phyloP scores from a whole-genome alignment of 2,113 vertebrate species.

The Sialia sialis region DNA sequence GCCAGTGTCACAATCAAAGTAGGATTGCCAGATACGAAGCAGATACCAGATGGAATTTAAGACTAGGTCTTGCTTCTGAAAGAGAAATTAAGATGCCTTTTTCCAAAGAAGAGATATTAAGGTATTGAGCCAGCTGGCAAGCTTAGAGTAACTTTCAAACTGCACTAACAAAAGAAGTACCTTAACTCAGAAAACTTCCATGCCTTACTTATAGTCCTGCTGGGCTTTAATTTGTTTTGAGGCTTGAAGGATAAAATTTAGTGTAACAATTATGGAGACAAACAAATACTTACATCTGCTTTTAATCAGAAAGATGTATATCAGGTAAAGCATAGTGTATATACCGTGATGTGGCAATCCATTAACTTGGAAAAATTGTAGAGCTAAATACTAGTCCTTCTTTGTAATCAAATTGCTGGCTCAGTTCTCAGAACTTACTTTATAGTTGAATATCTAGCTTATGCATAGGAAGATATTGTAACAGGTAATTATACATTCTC shows the following conservation, averaged over 20 bases:
- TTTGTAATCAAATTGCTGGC: not conserved
- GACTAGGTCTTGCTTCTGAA: conserved; percentile 6
- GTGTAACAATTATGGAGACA: not conserved
- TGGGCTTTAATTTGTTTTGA: not conserved
- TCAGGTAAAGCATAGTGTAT: not conserved
- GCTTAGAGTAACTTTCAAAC: not conserved
- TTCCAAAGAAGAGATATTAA: not conserved
- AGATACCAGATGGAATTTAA: not conserved
- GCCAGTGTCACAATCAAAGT: not conserved
- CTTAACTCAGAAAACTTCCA: not conserved
- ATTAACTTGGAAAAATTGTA: not conserved
- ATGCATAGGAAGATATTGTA: not conserved
- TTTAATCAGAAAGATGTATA: not conserved
- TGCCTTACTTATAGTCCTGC: not conserved
- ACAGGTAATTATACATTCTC: not conserved
- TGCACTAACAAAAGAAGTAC: not conserved
- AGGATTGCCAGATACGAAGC: not conserved
- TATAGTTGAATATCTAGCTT: not conserved
- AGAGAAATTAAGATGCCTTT: conserved; percentile 1
- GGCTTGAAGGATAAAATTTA: not conserved
- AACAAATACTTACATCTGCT: not conserved
- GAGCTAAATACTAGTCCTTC: not conserved
- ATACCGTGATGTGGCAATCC: not conserved
- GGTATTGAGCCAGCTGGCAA: not conserved
- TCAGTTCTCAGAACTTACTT: not conserved